These are phyloP conservation scores for Alloplasta piceator DNA, from an alignment of 2,888 invertebrate genomes.

Conservation along the genomic window DNA sequence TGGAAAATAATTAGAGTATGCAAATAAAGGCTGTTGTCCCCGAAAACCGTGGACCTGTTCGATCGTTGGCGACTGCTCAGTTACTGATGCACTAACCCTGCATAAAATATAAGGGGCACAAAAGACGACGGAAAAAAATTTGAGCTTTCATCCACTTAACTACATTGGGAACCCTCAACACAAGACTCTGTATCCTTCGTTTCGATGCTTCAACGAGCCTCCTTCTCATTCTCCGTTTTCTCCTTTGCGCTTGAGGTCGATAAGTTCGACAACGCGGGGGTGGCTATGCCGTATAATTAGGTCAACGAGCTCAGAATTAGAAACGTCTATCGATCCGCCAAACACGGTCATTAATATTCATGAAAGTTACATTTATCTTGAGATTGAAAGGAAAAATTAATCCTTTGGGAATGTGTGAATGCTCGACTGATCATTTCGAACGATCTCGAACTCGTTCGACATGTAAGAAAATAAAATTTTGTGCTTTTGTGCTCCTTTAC, in stretches of 20 bases:
- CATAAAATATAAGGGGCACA: not conserved
- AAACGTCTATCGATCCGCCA: conserved; percentile 49
- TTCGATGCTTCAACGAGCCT: conserved; percentile 13
- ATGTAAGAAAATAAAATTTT: not conserved
- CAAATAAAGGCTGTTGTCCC: too few species aligned
- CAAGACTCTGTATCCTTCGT: conserved; percentile 14
- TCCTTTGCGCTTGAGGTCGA: conserved; percentile 14
- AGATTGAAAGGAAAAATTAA: not conserved
- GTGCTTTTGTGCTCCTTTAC: too few species aligned
- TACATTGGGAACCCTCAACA: not conserved
- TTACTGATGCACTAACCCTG: not conserved
- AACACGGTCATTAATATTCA: conserved; percentile 46
- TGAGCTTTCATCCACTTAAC: conserved; percentile 2
- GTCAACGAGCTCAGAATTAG: conserved; percentile 59
- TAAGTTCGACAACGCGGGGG: conserved; percentile 17
- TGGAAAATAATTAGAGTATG: too few species aligned
- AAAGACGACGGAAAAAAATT: not conserved
- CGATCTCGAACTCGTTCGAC: not conserved
- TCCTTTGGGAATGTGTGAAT: not conserved
- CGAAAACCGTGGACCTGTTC: too few species aligned
- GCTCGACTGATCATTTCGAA: not conserved
- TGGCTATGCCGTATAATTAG: conserved; percentile 52
- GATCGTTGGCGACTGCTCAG: too few species aligned
- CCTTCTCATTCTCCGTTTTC: conserved; percentile 8
- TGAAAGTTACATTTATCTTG: conserved; percentile 8